Evolutionary conservation across 2,113 vertebrate genomes (phyloP).

Genomic region (Ceyx melanurus): DNA sequence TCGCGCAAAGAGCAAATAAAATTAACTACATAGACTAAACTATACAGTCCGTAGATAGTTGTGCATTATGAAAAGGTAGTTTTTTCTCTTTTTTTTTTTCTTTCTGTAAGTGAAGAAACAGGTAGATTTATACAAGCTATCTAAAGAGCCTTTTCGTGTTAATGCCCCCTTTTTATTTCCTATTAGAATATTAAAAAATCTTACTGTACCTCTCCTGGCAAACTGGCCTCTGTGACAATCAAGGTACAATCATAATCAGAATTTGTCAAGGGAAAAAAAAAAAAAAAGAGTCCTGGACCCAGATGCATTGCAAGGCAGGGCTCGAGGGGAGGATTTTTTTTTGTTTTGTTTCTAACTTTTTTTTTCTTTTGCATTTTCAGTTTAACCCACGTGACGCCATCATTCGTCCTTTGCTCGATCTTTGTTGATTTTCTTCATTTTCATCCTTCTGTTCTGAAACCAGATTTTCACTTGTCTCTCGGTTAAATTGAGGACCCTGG

Average conservation of each 20-base stretch:
- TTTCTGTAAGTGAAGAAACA: conserved; percentile 73
- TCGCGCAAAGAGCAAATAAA: conserved; percentile 82
- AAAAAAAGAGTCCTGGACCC: conserved; percentile 68
- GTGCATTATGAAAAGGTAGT: conserved; percentile 94
- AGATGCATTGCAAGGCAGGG: conserved; percentile 52
- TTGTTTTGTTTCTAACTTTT: neutral
- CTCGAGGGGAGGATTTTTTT: neutral
- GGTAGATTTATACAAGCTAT: conserved; percentile 82
- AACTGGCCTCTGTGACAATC: conserved; percentile 62
- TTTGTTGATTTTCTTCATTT: conserved; percentile 99
- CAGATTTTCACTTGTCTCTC: conserved; percentile 99
- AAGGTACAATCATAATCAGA: conserved; percentile 56
- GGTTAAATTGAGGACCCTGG: conserved; percentile 92
- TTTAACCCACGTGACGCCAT: conserved; percentile 31
- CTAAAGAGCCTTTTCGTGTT: conserved; percentile 64
- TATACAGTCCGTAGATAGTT: conserved; percentile 83
- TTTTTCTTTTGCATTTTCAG: neutral
- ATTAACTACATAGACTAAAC: conserved; percentile 81
- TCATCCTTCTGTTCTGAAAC: conserved; percentile 99
- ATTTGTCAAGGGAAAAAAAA: conserved; percentile 30
- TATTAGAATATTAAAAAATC: conserved; percentile 72
- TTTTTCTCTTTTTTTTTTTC: conserved; percentile 64
- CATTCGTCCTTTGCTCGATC: conserved; percentile 91
- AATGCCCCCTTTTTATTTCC: conserved; percentile 72
- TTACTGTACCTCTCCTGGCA: conserved; percentile 75